A percentile compares a stretch with the other conserved stretches of the same genome.
phyloP scores from a whole-genome alignment of 2,888 invertebrate species.

The Morpho deidamia region DNA sequence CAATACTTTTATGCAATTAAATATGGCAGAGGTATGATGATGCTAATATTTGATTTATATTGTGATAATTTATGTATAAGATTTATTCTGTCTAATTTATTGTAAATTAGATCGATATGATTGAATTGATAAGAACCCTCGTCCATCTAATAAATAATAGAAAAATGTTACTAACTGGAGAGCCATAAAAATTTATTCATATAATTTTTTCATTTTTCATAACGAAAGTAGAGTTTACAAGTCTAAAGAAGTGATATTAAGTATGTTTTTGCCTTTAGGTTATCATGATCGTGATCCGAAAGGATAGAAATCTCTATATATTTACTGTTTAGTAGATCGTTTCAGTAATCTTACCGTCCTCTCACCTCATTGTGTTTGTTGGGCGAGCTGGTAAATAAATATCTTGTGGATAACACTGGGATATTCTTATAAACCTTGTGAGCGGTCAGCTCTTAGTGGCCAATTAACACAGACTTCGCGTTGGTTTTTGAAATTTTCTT shows the following conservation, averaged over 20 bases:
- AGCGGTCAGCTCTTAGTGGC: constrained; percentile 45
- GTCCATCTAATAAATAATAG: no score
- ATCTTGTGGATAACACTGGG: constrained; percentile 54
- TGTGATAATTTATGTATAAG: no score
- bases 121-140: no score
- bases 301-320: constrained; percentile 21
- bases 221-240: not conserved
- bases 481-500: no score
- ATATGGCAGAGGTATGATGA: no score
- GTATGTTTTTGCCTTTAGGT: constrained; percentile 2
- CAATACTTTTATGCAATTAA: no score
- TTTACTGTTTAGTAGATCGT: constrained; percentile 28
- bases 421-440: constrained; percentile 51
- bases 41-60: no score
- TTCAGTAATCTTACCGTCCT: constrained; percentile 31
- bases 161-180: no score
- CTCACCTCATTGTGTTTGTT: constrained; percentile 38
- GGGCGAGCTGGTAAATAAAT: constrained; percentile 37
- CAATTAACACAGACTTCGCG: constrained; percentile 46
- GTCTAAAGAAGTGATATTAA: not conserved
- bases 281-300: constrained; percentile 5
- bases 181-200: not conserved
- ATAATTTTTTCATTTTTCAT: not conserved
- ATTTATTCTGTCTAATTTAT: no score
- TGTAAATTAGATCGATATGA: no score